Evolutionary conservation across 2,113 vertebrate genomes (phyloP), one percentile per base, ranked within the genome.

Genomic region (Sterrhoptilus dennistouni): DNA sequence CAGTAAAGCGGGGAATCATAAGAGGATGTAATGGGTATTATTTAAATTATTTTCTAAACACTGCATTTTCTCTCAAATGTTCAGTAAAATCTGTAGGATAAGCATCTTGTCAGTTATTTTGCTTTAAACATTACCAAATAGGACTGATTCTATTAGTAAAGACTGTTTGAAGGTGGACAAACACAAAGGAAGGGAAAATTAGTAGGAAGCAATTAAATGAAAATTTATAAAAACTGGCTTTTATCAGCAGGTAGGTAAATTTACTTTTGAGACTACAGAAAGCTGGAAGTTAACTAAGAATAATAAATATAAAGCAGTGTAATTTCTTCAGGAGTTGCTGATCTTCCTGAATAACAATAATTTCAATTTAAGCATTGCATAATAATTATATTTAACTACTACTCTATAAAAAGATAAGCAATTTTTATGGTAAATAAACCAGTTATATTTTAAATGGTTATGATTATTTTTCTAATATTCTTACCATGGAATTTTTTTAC

Each of bases 1-100:
- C 12, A 68, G 20, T 70, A 64, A 54, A 38, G 8, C 2, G 1
- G 79, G 38, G 84, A 82, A 16, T 4, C 0, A 0, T 22, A 59
- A 36, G 6, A 56, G 14, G 18, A 52, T 49, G 16, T 11, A 57
- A 53, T n/a, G 19, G 28, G 33, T 8, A 12, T 33, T 66, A 38
- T 38, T 9, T 33, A 59, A 85, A 60, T 49, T 71, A 11, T 76
- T 25, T 75, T 84, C 35, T 22, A 35, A 92, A 87, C 5, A 25
- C 8, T 0, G 0, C 8, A 27, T 80, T 56, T 54, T 80, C 36
- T 71, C 9, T 74, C 28, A 80, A 45, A 44, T 63, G 5, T 16
- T 81, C 28, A 79, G 16, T 61, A 71, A 79, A 87, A 18, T 54
- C 16, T 56, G 21, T 11, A 17, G 6, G 16, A 53, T 63, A 80